A percentile compares a stretch with the other conserved stretches of the same genome.
Conservation (phyloP, 1,140 invertebrate species). For the Drosophila bifasciata region DNA sequence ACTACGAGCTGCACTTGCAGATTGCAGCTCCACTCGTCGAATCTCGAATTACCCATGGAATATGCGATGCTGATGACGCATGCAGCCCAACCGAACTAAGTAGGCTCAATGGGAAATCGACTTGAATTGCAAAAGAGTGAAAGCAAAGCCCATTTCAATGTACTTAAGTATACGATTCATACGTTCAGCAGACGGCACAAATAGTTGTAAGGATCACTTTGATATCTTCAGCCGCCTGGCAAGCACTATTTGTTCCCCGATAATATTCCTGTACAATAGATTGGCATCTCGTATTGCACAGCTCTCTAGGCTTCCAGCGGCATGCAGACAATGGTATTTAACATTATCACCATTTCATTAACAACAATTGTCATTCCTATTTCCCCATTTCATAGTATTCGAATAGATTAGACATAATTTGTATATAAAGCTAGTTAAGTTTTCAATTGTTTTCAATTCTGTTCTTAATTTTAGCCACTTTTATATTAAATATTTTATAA, state of each 20-base stretch:
- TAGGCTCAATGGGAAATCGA: constrained; percentile 46
- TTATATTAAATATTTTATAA: constrained; percentile 1
- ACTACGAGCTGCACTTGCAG: constrained; percentile 69
- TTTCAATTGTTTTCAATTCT: constrained; percentile 26
- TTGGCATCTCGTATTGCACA: too few species aligned
- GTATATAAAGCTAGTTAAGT: constrained; percentile 34
- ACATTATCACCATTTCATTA: constrained; percentile 18
- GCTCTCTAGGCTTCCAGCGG: constrained; percentile 19
- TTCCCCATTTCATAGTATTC: constrained; percentile 10
- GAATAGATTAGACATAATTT: constrained; percentile 24
- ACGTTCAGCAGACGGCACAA: background rate
- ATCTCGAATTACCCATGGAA: constrained; percentile 28
- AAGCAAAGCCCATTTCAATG: constrained; percentile 11
- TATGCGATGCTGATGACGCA: constrained; percentile 14
- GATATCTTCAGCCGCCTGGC: too few species aligned
- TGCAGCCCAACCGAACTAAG: constrained; percentile 50
- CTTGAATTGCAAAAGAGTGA: constrained; percentile 10
- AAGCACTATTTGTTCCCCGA: background rate
- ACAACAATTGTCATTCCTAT: constrained; percentile 35
- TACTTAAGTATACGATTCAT: constrained; percentile 19
- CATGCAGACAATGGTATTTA: constrained; percentile 2
- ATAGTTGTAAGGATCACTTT: background rate
- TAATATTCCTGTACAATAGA: background rate
- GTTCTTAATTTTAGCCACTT: constrained; percentile 3
- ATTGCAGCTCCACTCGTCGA: constrained; percentile 63